A percentile compares a stretch with the other conserved stretches of the same genome.
Evolutionary conservation across 1,140 invertebrate genomes (phyloP).

Genomic region (Popillia japonica): DNA sequence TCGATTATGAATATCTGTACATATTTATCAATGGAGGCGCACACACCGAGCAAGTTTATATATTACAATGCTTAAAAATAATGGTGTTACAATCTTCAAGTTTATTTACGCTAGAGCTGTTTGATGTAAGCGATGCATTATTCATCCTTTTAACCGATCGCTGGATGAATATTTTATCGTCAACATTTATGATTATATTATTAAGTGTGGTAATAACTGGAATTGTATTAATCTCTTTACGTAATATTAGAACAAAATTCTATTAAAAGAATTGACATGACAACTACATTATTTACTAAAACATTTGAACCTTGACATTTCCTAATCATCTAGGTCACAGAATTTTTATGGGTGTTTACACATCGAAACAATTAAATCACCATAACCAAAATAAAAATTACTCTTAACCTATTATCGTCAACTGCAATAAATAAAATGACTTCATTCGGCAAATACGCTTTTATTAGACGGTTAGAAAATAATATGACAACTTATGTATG

Average conservation of each 20-base stretch:
- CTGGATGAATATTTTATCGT: not conserved
- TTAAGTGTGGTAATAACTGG: too few relatives aligned
- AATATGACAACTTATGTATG: not conserved
- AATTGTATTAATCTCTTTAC: not conserved
- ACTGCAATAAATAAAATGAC: slow-evolving; percentile 18
- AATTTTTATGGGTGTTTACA: not conserved
- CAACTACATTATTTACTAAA: not conserved
- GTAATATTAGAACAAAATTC: not conserved
- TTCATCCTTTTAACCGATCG: not conserved
- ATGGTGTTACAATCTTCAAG: too few relatives aligned
- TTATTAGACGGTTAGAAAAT: not conserved
- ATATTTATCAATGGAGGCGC: not conserved
- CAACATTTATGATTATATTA: too few relatives aligned
- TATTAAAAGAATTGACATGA: slow-evolving; percentile 8
- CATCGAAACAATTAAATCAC: slow-evolving; percentile 25
- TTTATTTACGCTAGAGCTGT: too few relatives aligned
- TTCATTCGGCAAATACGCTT: not conserved
- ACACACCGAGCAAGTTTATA: too few relatives aligned
- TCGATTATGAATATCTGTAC: not conserved
- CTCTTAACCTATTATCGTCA: not conserved
- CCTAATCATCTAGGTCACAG: slow-evolving; percentile 4
- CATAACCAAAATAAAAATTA: slow-evolving; percentile 2
- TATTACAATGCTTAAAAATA: too few relatives aligned
- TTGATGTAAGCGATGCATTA: not conserved
- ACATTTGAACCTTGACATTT: slow-evolving; percentile 29